Conservation (phyloP, 2,888 invertebrate species). For the Crematogaster levior region DNA sequence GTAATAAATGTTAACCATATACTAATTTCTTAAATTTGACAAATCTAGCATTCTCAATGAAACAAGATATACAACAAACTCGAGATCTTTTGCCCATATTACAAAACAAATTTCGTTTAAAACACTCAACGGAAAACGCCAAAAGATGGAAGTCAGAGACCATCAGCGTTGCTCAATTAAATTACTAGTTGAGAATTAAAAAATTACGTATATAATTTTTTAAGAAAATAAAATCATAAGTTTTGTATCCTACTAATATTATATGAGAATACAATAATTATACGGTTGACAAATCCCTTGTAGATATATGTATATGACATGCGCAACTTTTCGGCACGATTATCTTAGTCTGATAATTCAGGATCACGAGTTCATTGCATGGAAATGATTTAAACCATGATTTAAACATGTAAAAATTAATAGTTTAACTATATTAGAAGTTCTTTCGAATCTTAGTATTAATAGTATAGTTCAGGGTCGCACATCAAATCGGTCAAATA, state of each 20-base stretch:
- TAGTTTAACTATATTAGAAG: conserved; percentile 1
- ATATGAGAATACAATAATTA: not conserved
- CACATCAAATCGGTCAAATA: conserved; percentile 15
- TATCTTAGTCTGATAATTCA: conserved; percentile 13
- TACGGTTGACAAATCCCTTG: not conserved
- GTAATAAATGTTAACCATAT: conserved; percentile 25
- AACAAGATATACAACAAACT: conserved; percentile 53
- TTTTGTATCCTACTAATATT: conserved; percentile 5
- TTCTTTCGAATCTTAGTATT: conserved; percentile 16
- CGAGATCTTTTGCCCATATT: conserved; percentile 7
- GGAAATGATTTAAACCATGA: not conserved
- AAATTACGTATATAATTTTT: not conserved
- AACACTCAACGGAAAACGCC: not conserved
- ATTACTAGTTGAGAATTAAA: not conserved
- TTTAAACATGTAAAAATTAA: conserved; percentile 25
- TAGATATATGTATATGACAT: conserved; percentile 4
- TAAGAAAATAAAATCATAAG: not conserved
- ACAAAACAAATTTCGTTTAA: not conserved
- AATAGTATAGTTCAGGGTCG: conserved; percentile 11
- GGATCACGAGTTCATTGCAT: conserved; percentile 37
- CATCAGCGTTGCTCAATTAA: not conserved
- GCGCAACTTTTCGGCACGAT: not conserved
- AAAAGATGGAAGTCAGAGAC: not conserved
- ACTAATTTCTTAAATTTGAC: conserved; percentile 19
- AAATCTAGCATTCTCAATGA: conserved; percentile 57